Evolutionary conservation across 2,113 vertebrate species (phyloP).

Genomic region (Monarcha castaneiventris): DNA sequence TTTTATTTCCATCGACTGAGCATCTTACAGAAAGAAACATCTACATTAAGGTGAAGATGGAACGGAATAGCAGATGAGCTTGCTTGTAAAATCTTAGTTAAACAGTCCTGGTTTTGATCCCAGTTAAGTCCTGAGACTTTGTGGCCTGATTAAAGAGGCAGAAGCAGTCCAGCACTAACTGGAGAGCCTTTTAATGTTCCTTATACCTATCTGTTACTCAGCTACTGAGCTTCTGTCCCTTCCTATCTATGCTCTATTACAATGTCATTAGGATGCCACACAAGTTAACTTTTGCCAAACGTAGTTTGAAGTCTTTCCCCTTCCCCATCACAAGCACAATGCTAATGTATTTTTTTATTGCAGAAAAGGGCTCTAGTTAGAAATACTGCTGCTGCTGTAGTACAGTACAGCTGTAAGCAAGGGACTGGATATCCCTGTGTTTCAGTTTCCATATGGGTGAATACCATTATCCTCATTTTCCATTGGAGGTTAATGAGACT

Average conservation of each 20-base stretch:
- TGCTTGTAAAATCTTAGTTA: not conserved
- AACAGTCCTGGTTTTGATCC: not conserved
- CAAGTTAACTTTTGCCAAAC: not conserved
- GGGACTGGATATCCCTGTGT: not conserved
- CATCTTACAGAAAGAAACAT: not conserved
- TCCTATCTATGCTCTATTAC: not conserved
- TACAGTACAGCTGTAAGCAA: not conserved
- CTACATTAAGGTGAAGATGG: not conserved
- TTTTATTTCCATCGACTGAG: not conserved
- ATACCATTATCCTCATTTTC: conserved; percentile 8
- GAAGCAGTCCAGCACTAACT: not conserved
- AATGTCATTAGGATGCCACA: not conserved
- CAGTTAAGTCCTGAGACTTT: not conserved
- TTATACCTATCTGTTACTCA: not conserved
- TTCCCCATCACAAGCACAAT: not conserved
- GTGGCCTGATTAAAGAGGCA: not conserved
- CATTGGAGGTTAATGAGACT: not conserved
- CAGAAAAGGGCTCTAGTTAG: not conserved
- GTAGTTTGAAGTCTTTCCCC: not conserved
- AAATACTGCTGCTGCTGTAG: not conserved
- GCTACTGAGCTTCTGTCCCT: not conserved
- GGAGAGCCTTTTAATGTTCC: not conserved
- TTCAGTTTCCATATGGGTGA: not conserved
- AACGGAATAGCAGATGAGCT: not conserved
- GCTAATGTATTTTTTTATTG: not conserved